Conservation (phyloP, 2,888 invertebrate genomes). For the Harpalus rubripes region DNA sequence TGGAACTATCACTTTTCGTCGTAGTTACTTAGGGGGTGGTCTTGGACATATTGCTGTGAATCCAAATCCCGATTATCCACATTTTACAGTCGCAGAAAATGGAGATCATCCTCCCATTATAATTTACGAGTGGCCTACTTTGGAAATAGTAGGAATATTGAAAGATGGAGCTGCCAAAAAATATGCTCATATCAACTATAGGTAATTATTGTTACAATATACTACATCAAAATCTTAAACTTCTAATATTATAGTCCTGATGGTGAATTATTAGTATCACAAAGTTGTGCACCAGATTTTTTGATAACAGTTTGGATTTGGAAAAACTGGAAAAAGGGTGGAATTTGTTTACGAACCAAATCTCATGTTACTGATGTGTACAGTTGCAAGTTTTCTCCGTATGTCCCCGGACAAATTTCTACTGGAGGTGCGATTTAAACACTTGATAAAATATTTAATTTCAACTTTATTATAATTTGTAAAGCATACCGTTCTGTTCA, state of each 20-base stretch:
- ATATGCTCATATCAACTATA: slow-evolving; percentile 87
- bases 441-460: too few species aligned
- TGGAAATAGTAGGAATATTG: slow-evolving; percentile 87
- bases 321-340: slow-evolving; percentile 81
- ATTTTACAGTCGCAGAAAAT: slow-evolving; percentile 93
- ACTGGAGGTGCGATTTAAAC: slow-evolving; percentile 81
- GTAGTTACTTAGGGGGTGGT: slow-evolving; percentile 88
- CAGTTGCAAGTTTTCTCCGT: slow-evolving; percentile 89
- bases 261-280: slow-evolving; percentile 89
- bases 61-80: slow-evolving; percentile 80
- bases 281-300: slow-evolving; percentile 92
- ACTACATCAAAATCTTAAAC: background rate
- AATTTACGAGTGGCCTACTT: slow-evolving; percentile 90
- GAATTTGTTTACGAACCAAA: slow-evolving; percentile 87
- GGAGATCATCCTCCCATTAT: slow-evolving; percentile 86
- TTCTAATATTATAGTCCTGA: slow-evolving; percentile 82
- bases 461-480: too few species aligned
- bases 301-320: slow-evolving; percentile 94
- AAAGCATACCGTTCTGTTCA: too few species aligned
- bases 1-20: slow-evolving; percentile 83
- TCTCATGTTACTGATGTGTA: slow-evolving; percentile 91
- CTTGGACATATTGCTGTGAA: slow-evolving; percentile 90
- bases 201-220: slow-evolving; percentile 75
- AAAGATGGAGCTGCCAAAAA: slow-evolving; percentile 86
- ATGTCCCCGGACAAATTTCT: slow-evolving; percentile 88